Base-by-base conservation (phyloP, 2,888 invertebrate species). In the Sepiola atlantica region DNA sequence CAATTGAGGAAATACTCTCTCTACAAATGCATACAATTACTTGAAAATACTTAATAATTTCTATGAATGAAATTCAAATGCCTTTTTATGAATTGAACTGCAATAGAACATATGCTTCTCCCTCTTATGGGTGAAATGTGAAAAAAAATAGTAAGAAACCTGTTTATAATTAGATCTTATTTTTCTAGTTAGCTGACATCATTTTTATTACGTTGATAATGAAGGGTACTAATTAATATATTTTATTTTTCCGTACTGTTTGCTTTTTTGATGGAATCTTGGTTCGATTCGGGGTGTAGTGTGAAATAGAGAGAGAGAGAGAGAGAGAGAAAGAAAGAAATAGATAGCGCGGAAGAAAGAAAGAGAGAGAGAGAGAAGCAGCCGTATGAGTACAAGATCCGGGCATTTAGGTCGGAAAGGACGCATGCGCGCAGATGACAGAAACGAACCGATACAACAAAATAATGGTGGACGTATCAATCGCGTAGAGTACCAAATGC, bases 401-500 rank as follows among this genome's bases (percentile, higher is more conserved):
- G 77, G 77, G 77, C 77, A 77, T 77, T 77, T 77, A 77, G 0
- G n/a, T n/a, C 32, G 77, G 77, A 77, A 77, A 77, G 18, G 28
- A 45, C 92, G 92, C 92, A 92, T 92, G 92, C 92, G 92, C 55
- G 55, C 54, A 24, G 54, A 35, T 92, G 45, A 92, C 92, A 92
- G 35, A 45, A 28, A 21, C 92, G 21, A 90, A 92, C 92, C 54
- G 32, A 92, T 35, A 28, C 35, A 92, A 54, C 28, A 92, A 92
- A 45, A 92, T 54, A 54, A 92, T 92, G 92, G 92, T 92, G 92
- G 35, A 35, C 35, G 92, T 35, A 45, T 92, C 35, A 92, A 92
- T 24, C 45, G 92, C 54, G 24, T 35, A 92, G n/a, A 90, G 92
- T 92, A 92, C 92, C 93, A 55, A 93, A 93, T 93, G 93, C 93